Base-by-base conservation (phyloP, 2,113 vertebrate genomes). In the Cisticola juncidis region DNA sequence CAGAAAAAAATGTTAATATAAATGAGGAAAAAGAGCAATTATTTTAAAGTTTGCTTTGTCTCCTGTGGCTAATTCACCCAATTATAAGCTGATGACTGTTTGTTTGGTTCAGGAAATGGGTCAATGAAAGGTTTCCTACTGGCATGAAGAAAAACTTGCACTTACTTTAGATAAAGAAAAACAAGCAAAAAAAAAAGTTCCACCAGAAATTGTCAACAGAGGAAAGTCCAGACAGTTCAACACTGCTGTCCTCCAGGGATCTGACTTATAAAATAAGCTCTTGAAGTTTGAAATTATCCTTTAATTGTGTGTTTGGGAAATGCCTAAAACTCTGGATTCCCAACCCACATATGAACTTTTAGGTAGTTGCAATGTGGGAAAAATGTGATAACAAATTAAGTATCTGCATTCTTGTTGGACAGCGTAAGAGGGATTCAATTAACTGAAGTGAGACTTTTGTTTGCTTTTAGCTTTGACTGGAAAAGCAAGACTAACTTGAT, bases 1-100 rank as follows among this genome's bases (percentile, higher is more conserved):
- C 23, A 78, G 50, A 68, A 80, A 87, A 89, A 72, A 38, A 28
- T 40, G 47, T 78, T 92, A 25, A 45, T 88, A 90, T 51, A 92
- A 90, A 83, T 48, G 56, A 90, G 24, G 35, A 74, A 78, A 86
- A 91, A 56, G 64, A 71, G 35, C 51, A 74, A 84, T 94, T 88
- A 94, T 93, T 94, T 95, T 79, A 48, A 96, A 90, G 88, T 94
- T 93, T 96, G n/a, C 44, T 74, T 94, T 92, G 66, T 90, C 82
- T 96, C 82, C 82, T 92, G 92, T 94, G 82, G 83, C 31, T 94
- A 84, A 95, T 96, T 95, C 76, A 92, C 76, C 64, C 85, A 96
- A 68, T 93, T 96, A 93, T 96, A 88, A 93, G 68, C 48, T 90
- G 87, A 86, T 68, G 74, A 68, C 84, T 96, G 45, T 82, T 92